phyloP scores from a whole-genome alignment of 2,888 invertebrate species.

The Smittia aterrima region DNA sequence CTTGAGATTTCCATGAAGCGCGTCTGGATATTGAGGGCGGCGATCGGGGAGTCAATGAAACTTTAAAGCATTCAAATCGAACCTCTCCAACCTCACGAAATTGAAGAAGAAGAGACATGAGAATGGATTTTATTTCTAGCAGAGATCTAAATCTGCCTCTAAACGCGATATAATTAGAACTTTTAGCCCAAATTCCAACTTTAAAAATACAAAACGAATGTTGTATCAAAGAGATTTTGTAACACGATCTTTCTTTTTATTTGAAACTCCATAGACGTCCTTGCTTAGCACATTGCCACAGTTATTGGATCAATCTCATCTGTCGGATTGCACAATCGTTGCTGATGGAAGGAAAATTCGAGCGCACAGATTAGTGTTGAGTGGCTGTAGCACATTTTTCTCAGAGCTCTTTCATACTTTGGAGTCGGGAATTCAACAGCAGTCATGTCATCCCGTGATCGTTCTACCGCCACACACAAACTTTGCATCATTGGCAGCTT shows the following conservation, averaged over 20 bases:
- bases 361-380: conserved; percentile 82
- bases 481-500: conserved; percentile 48
- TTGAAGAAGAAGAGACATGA: too few relatives aligned
- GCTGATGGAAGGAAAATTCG: conserved; percentile 80
- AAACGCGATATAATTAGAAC: conserved; percentile 32
- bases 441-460: conserved; percentile 53
- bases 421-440: conserved; percentile 45
- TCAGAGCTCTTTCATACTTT: conserved; percentile 71
- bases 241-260: conserved; percentile 44
- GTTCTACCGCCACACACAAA: conserved; percentile 49
- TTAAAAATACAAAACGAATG: conserved; percentile 28
- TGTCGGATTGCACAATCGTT: conserved; percentile 83
- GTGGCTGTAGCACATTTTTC: conserved; percentile 88
- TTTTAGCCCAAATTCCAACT: conserved; percentile 43
- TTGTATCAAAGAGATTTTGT: conserved; percentile 25
- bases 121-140: too few relatives aligned
- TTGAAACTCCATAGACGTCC: conserved; percentile 60
- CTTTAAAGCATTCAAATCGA: too few relatives aligned
- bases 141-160: not conserved
- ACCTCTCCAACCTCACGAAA: too few relatives aligned
- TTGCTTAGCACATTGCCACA: conserved; percentile 74
- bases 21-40: too few relatives aligned
- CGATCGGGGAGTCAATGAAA: too few relatives aligned
- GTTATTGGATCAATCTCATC: conserved; percentile 73
- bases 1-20: conserved; percentile 1